These are phyloP conservation scores for Nesogale talazaci DNA, from an alignment of 2,113 vertebrate genomes.

Conservation along the genomic window DNA sequence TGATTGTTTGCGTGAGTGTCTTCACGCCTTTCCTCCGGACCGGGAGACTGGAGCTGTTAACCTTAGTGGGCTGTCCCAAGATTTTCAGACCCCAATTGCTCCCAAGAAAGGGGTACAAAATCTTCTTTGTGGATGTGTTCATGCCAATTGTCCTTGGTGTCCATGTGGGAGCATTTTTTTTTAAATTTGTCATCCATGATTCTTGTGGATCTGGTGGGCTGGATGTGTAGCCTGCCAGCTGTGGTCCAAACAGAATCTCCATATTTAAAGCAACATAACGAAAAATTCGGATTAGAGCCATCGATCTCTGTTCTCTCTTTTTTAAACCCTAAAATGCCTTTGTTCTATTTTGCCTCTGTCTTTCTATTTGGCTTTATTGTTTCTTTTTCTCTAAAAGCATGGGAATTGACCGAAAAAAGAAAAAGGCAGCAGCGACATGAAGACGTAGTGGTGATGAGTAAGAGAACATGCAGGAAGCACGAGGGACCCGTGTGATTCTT, in stretches of 20 bases:
- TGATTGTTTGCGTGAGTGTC: too few species aligned
- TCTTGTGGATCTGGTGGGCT: not conserved
- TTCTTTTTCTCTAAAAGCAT: constrained; percentile 27
- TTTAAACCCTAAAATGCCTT: not conserved
- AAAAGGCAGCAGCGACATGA: constrained; percentile 7
- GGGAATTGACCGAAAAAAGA: not conserved
- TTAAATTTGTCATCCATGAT: too few species aligned
- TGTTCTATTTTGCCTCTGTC: constrained; percentile 27
- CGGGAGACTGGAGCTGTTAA: too few species aligned
- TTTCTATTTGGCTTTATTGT: constrained; percentile 60
- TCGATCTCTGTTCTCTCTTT: not conserved
- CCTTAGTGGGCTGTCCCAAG: too few species aligned
- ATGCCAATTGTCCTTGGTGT: too few species aligned
- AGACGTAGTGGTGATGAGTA: not conserved
- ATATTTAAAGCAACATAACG: constrained; percentile 16
- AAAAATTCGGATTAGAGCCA: not conserved
- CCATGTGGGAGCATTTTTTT: too few species aligned
- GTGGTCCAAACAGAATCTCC: constrained; percentile 51
- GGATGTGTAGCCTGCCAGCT: not conserved
- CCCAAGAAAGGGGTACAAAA: too few species aligned
- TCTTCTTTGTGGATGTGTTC: too few species aligned
- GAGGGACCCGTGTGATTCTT: constrained; percentile 9
- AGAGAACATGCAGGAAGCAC: not conserved
- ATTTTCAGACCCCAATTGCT: too few species aligned
- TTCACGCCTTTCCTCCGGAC: too few species aligned